A percentile compares a stretch with the other conserved stretches of the same genome.
These are phyloP conservation scores for Hyaena hyaena DNA, from an alignment of 2,113 vertebrate species.

Conservation along the genomic window DNA sequence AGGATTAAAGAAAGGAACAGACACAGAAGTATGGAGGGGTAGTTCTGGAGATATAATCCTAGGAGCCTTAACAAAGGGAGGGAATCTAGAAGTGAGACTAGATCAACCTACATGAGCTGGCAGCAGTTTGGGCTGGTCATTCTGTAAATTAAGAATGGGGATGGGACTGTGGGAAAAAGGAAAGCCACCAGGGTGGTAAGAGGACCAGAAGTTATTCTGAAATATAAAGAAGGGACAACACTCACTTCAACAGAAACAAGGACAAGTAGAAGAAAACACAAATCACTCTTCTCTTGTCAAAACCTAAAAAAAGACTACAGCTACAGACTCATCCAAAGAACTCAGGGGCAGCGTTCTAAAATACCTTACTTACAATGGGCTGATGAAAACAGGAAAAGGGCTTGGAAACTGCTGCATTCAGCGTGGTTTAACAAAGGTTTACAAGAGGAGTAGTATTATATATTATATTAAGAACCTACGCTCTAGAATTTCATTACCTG, in stretches of 20 bases:
- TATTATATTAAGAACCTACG: neutral
- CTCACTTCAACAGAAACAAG: neutral
- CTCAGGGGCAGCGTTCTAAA: neutral
- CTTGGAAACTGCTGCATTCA: neutral
- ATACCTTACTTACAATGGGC: neutral
- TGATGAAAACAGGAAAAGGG: neutral
- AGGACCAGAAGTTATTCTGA: neutral
- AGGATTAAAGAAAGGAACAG: constrained; percentile 32
- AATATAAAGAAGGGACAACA: neutral
- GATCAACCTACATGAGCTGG: neutral
- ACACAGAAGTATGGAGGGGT: neutral
- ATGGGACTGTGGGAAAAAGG: neutral
- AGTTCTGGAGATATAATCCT: neutral
- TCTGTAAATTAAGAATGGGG: neutral
- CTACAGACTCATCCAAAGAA: neutral
- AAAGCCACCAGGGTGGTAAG: neutral
- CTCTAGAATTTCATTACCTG: neutral
- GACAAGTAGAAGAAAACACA: neutral
- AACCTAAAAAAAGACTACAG: neutral
- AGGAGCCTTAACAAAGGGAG: neutral
- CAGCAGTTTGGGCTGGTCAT: neutral
- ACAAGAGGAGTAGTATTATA: neutral
- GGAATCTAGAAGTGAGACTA: neutral
- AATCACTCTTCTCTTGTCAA: neutral
- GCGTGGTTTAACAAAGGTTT: neutral